These are phyloP conservation scores for Actinia equina DNA, from an alignment of 64 coral and sea anemone species.

Conservation along the genomic window DNA sequence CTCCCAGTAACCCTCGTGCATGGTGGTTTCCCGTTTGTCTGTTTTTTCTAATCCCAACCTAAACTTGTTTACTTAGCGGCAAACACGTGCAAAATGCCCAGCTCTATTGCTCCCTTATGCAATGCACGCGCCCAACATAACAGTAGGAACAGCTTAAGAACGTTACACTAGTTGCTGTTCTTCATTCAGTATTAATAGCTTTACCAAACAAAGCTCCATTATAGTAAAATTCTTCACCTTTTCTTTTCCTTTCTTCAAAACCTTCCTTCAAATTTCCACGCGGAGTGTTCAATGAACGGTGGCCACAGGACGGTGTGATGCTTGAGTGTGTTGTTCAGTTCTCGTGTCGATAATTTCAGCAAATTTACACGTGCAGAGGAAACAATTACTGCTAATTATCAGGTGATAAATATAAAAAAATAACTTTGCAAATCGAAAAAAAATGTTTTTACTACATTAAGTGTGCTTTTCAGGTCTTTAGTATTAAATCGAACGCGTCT, in stretches of 20 bases:
- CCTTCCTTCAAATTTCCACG: neutral
- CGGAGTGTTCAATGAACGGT: neutral
- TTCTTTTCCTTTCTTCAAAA: neutral
- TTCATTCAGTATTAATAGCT: neutral
- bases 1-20: too few species aligned
- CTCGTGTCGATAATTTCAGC: neutral
- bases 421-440: too few species aligned
- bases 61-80: too few species aligned
- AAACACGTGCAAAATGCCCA: too few species aligned
- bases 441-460: too few species aligned
- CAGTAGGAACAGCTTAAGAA: neutral
- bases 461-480: too few species aligned
- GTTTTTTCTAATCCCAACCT: too few species aligned
- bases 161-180: neutral
- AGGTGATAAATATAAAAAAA: neutral
- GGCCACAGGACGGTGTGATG: neutral
- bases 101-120: neutral
- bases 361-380: neutral
- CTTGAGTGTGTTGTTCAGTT: too few species aligned
- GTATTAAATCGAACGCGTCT: too few species aligned
- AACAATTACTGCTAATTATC: neutral
- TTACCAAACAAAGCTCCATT: neutral
- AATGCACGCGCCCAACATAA: neutral
- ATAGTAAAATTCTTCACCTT: neutral
- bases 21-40: too few species aligned